These are phyloP conservation scores for Bembecia ichneumoniformis DNA, from an alignment of 2,888 invertebrate genomes.

Conservation along the genomic window DNA sequence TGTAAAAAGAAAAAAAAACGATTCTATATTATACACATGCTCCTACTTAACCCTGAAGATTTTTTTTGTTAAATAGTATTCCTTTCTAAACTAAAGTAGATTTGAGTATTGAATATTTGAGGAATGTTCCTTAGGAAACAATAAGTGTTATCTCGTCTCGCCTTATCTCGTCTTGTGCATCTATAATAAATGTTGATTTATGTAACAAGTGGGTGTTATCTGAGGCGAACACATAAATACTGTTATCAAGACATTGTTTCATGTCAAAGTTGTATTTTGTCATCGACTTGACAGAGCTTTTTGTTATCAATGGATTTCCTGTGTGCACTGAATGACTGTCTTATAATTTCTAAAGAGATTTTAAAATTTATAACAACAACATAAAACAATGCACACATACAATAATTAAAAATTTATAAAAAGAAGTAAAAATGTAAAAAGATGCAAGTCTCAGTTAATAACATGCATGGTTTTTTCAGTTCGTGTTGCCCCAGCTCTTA, in stretches of 20 bases:
- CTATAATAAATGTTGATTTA: not conserved
- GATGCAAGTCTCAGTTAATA: not conserved
- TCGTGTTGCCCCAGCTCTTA: slow-evolving; percentile 14
- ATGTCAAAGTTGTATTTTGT: slow-evolving; percentile 11
- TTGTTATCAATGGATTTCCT: slow-evolving; percentile 32
- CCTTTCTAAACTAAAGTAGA: too few species aligned
- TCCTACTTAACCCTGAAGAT: too few species aligned
- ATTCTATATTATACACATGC: too few species aligned
- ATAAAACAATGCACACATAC: too few species aligned
- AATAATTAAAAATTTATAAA: not conserved
- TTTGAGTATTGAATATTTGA: too few species aligned
- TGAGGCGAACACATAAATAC: slow-evolving; percentile 27
- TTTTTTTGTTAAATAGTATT: too few species aligned
- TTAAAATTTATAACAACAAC: too few species aligned
- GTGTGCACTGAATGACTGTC: slow-evolving; percentile 12
- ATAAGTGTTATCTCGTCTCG: too few species aligned
- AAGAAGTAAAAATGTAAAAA: not conserved
- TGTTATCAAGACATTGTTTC: slow-evolving; percentile 22
- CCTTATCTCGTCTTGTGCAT: not conserved
- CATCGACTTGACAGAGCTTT: slow-evolving; percentile 21
- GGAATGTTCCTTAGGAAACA: too few species aligned
- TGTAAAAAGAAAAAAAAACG: too few species aligned
- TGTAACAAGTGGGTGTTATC: slow-evolving; percentile 20
- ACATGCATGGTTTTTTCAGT: not conserved
- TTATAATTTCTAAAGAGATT: too few species aligned